These are phyloP conservation scores for Rhingia rostrata DNA, from an alignment of 2,888 invertebrate species.

Conservation along the genomic window DNA sequence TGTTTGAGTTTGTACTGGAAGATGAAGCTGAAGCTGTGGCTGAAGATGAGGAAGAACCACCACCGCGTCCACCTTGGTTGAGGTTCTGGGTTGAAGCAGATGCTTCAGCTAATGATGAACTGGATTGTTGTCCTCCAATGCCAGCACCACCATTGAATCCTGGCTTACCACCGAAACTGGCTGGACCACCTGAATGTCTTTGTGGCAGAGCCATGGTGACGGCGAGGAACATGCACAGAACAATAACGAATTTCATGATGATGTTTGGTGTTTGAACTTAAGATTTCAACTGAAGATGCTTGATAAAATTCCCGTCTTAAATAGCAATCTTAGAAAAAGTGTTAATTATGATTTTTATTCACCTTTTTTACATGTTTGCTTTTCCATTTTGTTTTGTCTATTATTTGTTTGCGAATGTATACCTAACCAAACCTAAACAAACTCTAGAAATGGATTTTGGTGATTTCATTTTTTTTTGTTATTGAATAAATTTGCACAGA, in stretches of 20 bases:
- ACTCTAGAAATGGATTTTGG: not conserved
- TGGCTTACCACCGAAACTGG: too few relatives aligned
- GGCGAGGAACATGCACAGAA: slow-evolving; percentile 48
- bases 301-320: slow-evolving; percentile 15
- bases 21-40: slow-evolving; percentile 42
- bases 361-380: not conserved
- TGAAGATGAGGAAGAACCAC: slow-evolving; percentile 40
- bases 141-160: too few relatives aligned
- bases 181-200: slow-evolving; percentile 7
- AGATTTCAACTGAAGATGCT: slow-evolving; percentile 15
- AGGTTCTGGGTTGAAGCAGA: slow-evolving; percentile 39
- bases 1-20: not conserved
- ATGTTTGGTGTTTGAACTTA: slow-evolving; percentile 18
- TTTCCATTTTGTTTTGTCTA: slow-evolving; percentile 1
- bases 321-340: slow-evolving; percentile 37
- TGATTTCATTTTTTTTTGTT: not conserved
- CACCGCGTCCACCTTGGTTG: slow-evolving; percentile 40
- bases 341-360: slow-evolving; percentile 34
- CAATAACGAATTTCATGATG: slow-evolving; percentile 39
- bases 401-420: not conserved
- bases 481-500: slow-evolving; percentile 3
- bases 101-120: slow-evolving; percentile 33
- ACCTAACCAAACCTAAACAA: slow-evolving; percentile 1
- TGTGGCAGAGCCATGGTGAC: slow-evolving; percentile 37
- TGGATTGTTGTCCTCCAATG: not conserved